Conservation (phyloP, 1,140 invertebrate species). For the Drosophila azteca region DNA sequence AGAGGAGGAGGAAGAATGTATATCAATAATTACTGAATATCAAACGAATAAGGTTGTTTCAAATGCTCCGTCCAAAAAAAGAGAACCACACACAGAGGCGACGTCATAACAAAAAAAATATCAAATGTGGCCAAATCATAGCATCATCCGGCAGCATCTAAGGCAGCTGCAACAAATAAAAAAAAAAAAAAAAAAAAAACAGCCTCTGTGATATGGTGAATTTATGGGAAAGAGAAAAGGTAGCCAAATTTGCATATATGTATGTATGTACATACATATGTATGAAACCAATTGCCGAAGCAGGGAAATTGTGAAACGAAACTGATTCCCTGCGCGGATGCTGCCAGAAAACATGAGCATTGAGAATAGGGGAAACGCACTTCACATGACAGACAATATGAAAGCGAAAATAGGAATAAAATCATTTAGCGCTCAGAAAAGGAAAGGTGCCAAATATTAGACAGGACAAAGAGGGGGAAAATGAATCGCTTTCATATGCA, state of each 20-base stretch:
- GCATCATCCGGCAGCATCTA: constrained; percentile 6
- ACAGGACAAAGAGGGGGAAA: constrained; percentile 33
- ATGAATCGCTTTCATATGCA: constrained; percentile 77
- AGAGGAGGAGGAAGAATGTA: not conserved
- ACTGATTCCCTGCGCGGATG: constrained; percentile 36
- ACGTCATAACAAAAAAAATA: constrained; percentile 23
- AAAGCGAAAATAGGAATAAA: constrained; percentile 44
- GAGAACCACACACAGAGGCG: too few relatives aligned
- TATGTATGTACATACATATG: constrained; percentile 66
- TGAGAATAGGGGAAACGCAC: constrained; percentile 15
- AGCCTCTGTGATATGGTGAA: constrained; percentile 23
- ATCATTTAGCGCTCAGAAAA: constrained; percentile 63
- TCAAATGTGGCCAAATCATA: constrained; percentile 14
- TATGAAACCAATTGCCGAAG: constrained; percentile 61
- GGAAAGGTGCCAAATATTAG: constrained; percentile 75
- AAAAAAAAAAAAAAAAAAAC: constrained; percentile 34
- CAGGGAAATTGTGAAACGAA: constrained; percentile 4
- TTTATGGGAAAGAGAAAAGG: constrained; percentile 18
- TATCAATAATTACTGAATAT: constrained; percentile 6
- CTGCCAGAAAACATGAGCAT: constrained; percentile 12
- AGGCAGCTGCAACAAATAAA: constrained; percentile 59
- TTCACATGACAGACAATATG: constrained; percentile 53
- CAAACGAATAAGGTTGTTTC: too few relatives aligned
- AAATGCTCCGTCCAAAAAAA: too few relatives aligned
- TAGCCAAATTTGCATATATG: constrained; percentile 71